These are phyloP conservation scores for Okapia johnstoni DNA, from an alignment of 2,113 vertebrate genomes.

Conservation along the genomic window DNA sequence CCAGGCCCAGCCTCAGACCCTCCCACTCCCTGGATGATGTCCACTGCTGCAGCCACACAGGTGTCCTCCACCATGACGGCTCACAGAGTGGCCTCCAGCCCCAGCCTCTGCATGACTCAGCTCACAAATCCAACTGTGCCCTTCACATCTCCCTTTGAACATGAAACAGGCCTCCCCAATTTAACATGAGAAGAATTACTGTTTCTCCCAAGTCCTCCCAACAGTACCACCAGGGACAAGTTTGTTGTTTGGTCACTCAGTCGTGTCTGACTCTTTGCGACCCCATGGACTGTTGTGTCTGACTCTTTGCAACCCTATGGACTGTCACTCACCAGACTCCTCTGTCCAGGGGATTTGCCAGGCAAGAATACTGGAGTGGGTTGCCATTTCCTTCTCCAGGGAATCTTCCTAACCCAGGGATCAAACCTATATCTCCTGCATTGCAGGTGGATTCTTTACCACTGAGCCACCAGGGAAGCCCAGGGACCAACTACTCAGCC, in stretches of 20 bases:
- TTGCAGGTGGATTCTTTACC: neutral
- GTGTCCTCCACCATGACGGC: neutral
- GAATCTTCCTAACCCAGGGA: neutral
- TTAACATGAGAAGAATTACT: neutral
- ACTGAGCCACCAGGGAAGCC: neutral
- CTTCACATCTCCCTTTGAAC: no score
- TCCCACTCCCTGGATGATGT: no score
- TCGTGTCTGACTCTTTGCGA: neutral
- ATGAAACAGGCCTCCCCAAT: neutral
- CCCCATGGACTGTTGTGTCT: neutral
- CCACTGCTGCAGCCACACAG: neutral
- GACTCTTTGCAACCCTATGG: neutral
- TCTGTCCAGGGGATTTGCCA: neutral
- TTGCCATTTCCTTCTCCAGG: neutral
- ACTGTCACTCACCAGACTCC: neutral
- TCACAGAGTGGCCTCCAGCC: neutral
- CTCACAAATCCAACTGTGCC: neutral
- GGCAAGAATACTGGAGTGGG: neutral
- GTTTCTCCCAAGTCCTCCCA: neutral
- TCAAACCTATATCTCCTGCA: neutral
- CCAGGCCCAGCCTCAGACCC: neutral
- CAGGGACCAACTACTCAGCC: neutral
- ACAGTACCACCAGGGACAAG: neutral
- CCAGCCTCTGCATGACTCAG: neutral
- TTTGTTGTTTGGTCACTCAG: neutral